Base-by-base conservation (phyloP, 2,888 invertebrate species). In the Ormyrus nitidulus region DNA sequence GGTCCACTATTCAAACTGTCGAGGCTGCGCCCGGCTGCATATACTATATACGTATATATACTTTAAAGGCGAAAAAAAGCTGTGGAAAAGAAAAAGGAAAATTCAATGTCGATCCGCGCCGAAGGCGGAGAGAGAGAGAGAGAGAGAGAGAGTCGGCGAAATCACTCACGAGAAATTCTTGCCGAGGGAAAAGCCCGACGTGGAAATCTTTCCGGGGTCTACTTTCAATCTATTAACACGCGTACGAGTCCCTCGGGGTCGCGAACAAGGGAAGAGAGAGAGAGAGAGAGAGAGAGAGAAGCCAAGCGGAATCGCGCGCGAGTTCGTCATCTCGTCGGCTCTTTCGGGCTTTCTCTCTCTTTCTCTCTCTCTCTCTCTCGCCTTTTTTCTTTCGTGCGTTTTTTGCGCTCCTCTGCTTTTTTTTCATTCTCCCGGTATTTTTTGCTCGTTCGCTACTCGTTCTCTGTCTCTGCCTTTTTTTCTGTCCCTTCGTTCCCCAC, bases 221-320 rank as follows among this genome's bases (percentile, higher is more conserved):
- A 77, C 65, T 81, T 78, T 81, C 81, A 81, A 81, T 81, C 71
- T 81, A 75, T 77, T 81, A 81, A 77, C 73, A 77, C 70, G 64
- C 58, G 49, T 54, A 54, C 56, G 69, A 69, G 53, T 70, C 69
- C 72, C 65, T 54, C 66, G 72, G 53, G 59, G 59, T 77, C 71
- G 66, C 8, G 68, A 59, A 65, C 11, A 34, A 58, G 53, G 51
- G 59, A 54, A 58, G 13, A 56, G 51, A 56, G 56, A 56, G 56
- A 69, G 49, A 34, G 61, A 44, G 19, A 11, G 61, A 51, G 19
- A 5, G 61, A 61, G 53, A 53, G 53, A 53, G 71, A 66, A 68
- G 75, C 75, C 75, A 75, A 75, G 53, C 75, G 68, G 75, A 75
- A 75, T 75, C 75, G 66, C 49, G 61, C 19, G 61, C 19, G 34